Conservation (phyloP, 2,797 vertebrate species). For the Picus viridis region DNA sequence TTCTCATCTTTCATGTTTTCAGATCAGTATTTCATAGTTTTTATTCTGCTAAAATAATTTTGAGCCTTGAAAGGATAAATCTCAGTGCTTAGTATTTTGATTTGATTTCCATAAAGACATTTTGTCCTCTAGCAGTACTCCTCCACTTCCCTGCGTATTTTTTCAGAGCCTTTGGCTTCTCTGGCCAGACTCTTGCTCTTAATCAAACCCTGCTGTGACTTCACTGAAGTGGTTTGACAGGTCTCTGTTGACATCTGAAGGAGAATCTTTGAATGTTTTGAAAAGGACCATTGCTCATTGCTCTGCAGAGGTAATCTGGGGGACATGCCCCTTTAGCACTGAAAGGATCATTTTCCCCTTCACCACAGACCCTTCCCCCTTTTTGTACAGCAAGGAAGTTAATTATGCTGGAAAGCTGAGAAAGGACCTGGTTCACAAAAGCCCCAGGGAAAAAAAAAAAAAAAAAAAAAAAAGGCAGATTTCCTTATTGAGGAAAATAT, state of each 20-base stretch:
- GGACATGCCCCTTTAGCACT: background rate
- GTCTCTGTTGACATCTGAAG: constrained; percentile 11
- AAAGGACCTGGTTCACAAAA: background rate
- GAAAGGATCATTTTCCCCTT: background rate
- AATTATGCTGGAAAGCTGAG: constrained; percentile 4
- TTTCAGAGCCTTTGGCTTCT: background rate
- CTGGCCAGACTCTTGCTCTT: background rate
- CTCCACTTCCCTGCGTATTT: background rate
- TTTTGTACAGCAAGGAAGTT: constrained; percentile 3
- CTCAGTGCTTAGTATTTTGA: background rate
- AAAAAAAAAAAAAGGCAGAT: background rate
- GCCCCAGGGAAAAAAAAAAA: background rate
- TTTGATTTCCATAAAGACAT: constrained; percentile 13
- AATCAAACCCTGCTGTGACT: constrained; percentile 29
- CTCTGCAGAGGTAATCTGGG: background rate
- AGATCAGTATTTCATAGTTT: background rate
- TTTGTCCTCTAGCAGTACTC: constrained; percentile 1
- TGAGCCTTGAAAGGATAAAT: background rate
- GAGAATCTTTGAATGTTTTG: background rate
- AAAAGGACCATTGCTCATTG: background rate
- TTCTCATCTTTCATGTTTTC: background rate
- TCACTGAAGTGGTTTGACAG: background rate
- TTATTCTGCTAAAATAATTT: constrained; percentile 51
- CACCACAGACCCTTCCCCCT: background rate
- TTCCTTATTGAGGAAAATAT: background rate